phyloP scores from a whole-genome alignment of 2,113 vertebrate genomes.

The Carassius gibelio region DNA sequence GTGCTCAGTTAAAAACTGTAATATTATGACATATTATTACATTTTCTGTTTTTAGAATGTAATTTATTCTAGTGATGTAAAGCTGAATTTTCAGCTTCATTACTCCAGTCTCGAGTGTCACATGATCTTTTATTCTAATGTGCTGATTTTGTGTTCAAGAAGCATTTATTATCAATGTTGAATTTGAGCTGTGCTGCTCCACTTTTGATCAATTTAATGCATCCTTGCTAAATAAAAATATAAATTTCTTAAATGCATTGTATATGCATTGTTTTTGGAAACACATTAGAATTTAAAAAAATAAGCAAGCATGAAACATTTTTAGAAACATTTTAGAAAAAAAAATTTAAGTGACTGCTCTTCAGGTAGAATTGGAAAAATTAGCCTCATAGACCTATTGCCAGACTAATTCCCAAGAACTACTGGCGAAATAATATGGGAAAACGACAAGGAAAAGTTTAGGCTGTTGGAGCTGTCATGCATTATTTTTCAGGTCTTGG shows the following conservation, averaged over 20 bases:
- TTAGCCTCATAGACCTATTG: background rate
- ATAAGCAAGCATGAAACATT: no score
- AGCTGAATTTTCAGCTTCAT: background rate
- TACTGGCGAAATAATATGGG: constrained; percentile 60
- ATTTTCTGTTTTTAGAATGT: no score
- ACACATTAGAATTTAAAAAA: background rate
- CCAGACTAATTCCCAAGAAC: background rate
- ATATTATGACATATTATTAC: no score
- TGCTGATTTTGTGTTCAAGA: background rate
- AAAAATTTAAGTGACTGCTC: no score
- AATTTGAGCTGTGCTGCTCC: background rate
- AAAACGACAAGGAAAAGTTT: constrained; percentile 3
- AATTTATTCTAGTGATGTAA: background rate
- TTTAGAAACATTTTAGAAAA: no score
- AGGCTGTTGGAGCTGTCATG: background rate
- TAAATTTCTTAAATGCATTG: no score
- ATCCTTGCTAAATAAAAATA: background rate
- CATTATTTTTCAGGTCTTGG: background rate
- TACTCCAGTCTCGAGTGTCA: background rate
- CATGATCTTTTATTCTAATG: background rate
- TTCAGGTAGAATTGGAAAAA: background rate
- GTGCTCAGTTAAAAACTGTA: no score
- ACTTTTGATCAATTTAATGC: background rate
- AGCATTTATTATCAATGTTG: background rate
- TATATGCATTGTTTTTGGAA: no score